Percentiles rank a stretch among this genome's conserved stretches.
Evolutionary conservation across 1,140 invertebrate genomes (phyloP).

Genomic region (Saccostrea echinata): DNA sequence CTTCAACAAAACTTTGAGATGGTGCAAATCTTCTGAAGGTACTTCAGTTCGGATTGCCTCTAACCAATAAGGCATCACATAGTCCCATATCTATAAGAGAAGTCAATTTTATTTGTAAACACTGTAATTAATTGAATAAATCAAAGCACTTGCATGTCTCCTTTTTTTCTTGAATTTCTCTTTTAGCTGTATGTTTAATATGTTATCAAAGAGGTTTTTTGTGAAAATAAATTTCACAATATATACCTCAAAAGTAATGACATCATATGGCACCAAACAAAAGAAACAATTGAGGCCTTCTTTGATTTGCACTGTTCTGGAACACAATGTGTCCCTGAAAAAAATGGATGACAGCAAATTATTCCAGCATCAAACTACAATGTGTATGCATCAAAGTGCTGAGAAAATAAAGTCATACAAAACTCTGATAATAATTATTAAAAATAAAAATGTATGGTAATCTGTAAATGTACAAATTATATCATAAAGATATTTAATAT

Average conservation of each 20-base stretch:
- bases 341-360: not conserved
- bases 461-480: too few relatives aligned
- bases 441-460: too few relatives aligned
- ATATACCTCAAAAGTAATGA: constrained; percentile 92
- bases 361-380: too few relatives aligned
- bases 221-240: not conserved
- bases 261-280: constrained; percentile 97
- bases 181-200: not conserved
- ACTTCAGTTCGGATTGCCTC: constrained; percentile 97
- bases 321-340: constrained; percentile 91
- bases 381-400: too few relatives aligned
- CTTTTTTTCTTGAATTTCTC: too few relatives aligned
- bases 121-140: too few relatives aligned
- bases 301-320: constrained; percentile 94
- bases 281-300: constrained; percentile 91
- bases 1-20: constrained; percentile 94
- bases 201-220: not conserved
- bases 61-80: constrained; percentile 99
- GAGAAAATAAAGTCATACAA: too few relatives aligned
- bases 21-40: constrained; percentile 93
- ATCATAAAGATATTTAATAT: too few relatives aligned
- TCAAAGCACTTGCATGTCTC: too few relatives aligned
- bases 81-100: constrained; percentile 89
- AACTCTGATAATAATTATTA: too few relatives aligned
- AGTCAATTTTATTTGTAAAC: not conserved